Evolutionary conservation across 2,888 invertebrate genomes (phyloP).

Genomic region (Tanypteryx hageni): DNA sequence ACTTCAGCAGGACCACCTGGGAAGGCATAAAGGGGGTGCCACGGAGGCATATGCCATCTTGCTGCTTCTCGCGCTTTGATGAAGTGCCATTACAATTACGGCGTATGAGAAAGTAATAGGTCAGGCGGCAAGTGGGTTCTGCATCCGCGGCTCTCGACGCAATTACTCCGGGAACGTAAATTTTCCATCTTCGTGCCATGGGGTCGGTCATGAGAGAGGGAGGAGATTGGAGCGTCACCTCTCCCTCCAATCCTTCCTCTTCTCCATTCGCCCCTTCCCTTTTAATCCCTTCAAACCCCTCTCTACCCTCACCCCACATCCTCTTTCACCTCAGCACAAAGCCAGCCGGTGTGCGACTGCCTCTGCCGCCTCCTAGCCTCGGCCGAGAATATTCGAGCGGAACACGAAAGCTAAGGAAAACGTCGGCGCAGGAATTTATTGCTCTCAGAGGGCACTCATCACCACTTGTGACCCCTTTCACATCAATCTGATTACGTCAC

Average conservation of each 20-base stretch:
- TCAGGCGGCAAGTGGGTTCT: conserved; percentile 36
- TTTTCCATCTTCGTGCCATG: conserved; percentile 47
- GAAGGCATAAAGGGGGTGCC: not conserved
- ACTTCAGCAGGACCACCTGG: not conserved
- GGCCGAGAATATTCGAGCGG: not conserved
- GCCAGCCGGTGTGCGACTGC: not conserved
- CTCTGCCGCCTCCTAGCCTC: not conserved
- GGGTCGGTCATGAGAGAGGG: not conserved
- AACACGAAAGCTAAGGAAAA: not conserved
- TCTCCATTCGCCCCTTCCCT: not conserved
- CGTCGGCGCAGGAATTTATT: conserved; percentile 7
- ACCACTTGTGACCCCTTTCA: conserved; percentile 10
- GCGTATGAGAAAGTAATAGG: conserved; percentile 55
- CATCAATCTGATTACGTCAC: conserved; percentile 8
- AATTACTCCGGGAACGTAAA: conserved; percentile 48
- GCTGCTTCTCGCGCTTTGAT: not conserved
- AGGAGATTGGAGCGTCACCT: too few species aligned
- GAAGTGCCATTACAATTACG: conserved; percentile 50
- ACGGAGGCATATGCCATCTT: not conserved
- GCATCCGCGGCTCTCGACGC: conserved; percentile 14
- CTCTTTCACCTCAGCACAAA: not conserved
- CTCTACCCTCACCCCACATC: too few species aligned
- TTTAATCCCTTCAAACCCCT: not conserved
- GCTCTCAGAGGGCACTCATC: not conserved
- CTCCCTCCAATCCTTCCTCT: not conserved